Percentiles rank a stretch among this genome's conserved stretches.
Evolutionary conservation across 1,140 invertebrate species (phyloP).

Genomic region (Lepidotrigona ventralis): DNA sequence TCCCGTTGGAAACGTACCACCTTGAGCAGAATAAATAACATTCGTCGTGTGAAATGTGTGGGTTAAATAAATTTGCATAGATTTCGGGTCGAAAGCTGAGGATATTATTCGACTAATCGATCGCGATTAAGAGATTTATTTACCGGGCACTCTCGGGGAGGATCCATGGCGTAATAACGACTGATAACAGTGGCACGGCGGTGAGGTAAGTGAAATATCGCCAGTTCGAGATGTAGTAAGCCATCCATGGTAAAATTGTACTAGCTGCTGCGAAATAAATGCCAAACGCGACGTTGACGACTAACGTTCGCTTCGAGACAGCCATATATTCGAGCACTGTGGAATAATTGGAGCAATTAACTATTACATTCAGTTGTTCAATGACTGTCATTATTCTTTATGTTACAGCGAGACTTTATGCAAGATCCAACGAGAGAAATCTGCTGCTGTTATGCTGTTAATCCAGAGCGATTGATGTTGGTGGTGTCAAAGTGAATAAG

Average conservation of each 20-base stretch:
- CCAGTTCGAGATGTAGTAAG: conserved; percentile 77
- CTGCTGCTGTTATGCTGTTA: neutral
- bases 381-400: too few relatives aligned
- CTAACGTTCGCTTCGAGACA: conserved; percentile 71
- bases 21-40: conserved; percentile 52
- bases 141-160: conserved; percentile 77
- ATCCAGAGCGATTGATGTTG: neutral
- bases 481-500: neutral
- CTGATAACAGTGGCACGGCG: conserved; percentile 70
- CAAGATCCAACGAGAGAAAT: neutral
- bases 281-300: conserved; percentile 76
- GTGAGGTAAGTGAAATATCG: conserved; percentile 71
- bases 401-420: neutral
- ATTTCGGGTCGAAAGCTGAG: neutral
- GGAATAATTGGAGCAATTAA: neutral
- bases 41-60: neutral
- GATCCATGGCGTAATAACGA: conserved; percentile 76
- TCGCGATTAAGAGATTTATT: neutral
- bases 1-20: conserved; percentile 76
- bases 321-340: conserved; percentile 77
- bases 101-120: neutral
- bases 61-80: neutral
- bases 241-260: conserved; percentile 75
- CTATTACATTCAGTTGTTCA: neutral
- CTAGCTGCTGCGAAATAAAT: conserved; percentile 74